Conservation (phyloP, 1,140 invertebrate genomes). For the Neodiprion pinetum region DNA sequence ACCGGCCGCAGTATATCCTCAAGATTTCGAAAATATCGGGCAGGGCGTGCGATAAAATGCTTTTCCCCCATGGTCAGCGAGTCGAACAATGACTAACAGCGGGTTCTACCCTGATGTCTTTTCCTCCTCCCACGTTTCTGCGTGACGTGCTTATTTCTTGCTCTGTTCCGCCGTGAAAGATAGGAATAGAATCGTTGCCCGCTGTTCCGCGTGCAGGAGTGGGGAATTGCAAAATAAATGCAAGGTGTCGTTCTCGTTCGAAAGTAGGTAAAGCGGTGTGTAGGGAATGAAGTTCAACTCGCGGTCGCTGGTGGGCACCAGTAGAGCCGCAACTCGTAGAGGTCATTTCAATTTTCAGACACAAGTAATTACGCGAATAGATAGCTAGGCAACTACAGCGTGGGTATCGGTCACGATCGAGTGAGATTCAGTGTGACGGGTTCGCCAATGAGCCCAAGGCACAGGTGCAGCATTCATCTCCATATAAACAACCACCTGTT, state of each 20-base stretch:
- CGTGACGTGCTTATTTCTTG: neutral
- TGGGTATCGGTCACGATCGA: neutral
- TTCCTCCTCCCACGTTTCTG: neutral
- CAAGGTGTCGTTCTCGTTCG: neutral
- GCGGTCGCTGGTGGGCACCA: no score
- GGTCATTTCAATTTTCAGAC: neutral
- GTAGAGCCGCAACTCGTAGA: no score
- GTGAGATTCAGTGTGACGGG: slow-evolving; percentile 6
- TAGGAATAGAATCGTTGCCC: no score
- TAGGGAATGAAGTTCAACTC: neutral
- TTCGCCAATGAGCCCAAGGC: slow-evolving; percentile 1
- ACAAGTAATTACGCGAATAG: neutral
- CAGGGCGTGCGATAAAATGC: neutral
- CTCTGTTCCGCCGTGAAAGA: no score
- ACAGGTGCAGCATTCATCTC: neutral
- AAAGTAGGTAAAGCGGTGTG: neutral
- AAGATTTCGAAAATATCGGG: neutral
- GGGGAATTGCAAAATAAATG: neutral
- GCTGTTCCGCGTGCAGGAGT: neutral
- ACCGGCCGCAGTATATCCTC: neutral
- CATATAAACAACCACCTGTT: slow-evolving; percentile 5
- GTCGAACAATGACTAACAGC: neutral
- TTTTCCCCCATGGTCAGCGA: neutral
- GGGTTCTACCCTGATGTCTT: neutral
- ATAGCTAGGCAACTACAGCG: neutral